phyloP scores from a whole-genome alignment of 2,888 invertebrate species.

The Leptinotarsa peninsularis region DNA sequence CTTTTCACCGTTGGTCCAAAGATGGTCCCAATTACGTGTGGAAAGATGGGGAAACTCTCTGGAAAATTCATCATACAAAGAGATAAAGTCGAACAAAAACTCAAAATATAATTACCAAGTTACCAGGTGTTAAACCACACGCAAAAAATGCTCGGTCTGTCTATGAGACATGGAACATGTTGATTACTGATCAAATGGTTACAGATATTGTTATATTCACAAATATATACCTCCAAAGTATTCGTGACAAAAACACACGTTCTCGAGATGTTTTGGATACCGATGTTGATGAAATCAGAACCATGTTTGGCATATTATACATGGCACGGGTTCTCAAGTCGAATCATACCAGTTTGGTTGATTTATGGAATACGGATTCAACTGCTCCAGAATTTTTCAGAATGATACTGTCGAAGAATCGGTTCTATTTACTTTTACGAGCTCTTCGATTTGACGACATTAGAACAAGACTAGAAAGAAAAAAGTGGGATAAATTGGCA shows the following conservation, averaged over 20 bases:
- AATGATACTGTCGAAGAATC: slow-evolving; percentile 14
- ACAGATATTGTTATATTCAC: neutral
- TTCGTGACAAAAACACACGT: slow-evolving; percentile 14
- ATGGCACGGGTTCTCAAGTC: no score
- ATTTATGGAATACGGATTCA: neutral
- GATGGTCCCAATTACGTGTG: neutral
- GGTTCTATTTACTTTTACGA: slow-evolving; percentile 7
- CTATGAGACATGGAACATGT: neutral
- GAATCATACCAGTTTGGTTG: no score
- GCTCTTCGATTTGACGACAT: no score
- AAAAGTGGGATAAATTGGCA: no score
- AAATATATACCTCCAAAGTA: slow-evolving; percentile 16
- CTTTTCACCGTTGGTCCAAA: neutral
- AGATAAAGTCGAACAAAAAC: neutral
- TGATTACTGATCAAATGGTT: neutral
- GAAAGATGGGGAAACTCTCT: neutral
- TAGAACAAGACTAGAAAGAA: no score
- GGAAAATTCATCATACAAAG: neutral
- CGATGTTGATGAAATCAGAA: no score
- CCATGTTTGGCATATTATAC: no score
- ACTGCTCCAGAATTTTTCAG: slow-evolving; percentile 23
- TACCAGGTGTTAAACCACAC: neutral
- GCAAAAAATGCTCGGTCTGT: neutral
- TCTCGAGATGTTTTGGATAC: neutral
- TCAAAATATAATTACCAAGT: neutral